Conservation (phyloP, 2,888 invertebrate species). For the Mylabris sibirica region DNA sequence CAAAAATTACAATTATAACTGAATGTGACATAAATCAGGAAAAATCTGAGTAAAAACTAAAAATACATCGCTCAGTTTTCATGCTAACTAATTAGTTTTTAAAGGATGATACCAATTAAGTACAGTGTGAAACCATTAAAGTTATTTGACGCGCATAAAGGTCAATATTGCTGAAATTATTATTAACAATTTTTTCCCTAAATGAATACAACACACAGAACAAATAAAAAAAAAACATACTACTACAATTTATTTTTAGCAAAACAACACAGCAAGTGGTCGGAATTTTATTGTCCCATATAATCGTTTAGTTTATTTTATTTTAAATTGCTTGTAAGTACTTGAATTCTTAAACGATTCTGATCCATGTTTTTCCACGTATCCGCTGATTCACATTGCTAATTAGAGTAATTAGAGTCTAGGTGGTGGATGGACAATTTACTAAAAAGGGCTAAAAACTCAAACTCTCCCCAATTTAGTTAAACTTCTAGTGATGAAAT, state of each 20-base stretch:
- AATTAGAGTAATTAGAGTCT: too few relatives aligned
- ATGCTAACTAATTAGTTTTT: neutral
- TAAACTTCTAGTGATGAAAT: too few relatives aligned
- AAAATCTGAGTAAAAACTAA: neutral
- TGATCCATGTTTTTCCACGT: too few relatives aligned
- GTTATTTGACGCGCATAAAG: neutral
- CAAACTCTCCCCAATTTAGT: too few relatives aligned
- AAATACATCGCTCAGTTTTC: neutral
- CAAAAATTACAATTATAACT: neutral
- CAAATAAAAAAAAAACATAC: too few relatives aligned
- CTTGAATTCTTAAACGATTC: neutral
- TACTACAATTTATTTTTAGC: conserved; percentile 7
- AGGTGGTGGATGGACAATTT: too few relatives aligned
- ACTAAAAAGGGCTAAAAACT: too few relatives aligned
- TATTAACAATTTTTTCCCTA: neutral
- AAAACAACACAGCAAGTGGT: neutral
- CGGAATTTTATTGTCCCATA: neutral
- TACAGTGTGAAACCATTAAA: neutral
- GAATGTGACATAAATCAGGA: neutral
- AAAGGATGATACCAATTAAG: conserved; percentile 1
- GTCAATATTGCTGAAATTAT: neutral
- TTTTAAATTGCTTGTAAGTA: neutral
- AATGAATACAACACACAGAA: neutral
- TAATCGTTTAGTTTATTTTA: neutral
- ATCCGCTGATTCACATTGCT: neutral